A percentile compares a stretch with the other conserved stretches of the same genome.
phyloP scores from a whole-genome alignment of 2,797 vertebrate genomes.

The Xiphorhynchus erythropygius region DNA sequence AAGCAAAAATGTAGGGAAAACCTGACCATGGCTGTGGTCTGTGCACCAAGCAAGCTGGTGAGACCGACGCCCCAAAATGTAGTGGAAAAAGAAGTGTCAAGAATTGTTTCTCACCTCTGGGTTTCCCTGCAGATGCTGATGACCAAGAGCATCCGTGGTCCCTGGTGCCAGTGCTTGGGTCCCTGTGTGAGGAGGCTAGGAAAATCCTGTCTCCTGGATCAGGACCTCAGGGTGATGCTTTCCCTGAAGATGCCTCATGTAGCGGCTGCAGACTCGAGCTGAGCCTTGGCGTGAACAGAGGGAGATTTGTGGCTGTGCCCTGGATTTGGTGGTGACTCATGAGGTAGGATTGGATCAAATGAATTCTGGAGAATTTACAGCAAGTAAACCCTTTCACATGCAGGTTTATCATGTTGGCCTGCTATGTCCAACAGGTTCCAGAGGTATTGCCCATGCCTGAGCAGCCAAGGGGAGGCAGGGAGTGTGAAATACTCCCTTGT shows the following conservation, averaged over 20 bases:
- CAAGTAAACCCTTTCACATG: neutral
- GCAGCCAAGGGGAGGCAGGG: neutral
- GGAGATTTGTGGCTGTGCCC: neutral
- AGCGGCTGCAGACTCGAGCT: fast-evolving
- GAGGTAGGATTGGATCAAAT: neutral
- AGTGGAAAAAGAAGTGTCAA: fast-evolving
- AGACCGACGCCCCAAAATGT: fast-evolving
- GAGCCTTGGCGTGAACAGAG: neutral
- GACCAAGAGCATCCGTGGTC: neutral
- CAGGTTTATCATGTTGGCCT: neutral
- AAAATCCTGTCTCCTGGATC: neutral
- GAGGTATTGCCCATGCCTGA: fast-evolving
- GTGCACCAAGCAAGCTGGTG: fast-evolving
- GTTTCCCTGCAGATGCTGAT: neutral
- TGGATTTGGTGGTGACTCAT: neutral
- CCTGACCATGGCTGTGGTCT: neutral
- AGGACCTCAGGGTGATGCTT: neutral
- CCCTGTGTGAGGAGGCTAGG: neutral
- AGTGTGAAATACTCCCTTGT: neutral
- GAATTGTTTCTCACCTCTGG: neutral
- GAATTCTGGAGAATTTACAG: neutral
- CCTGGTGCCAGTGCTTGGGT: neutral
- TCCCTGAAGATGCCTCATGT: neutral
- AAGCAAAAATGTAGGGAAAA: neutral
- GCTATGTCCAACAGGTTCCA: neutral